Evolutionary conservation across 1,140 invertebrate genomes (phyloP), one percentile per base, ranked within the genome.

Genomic region (Heliconius nattereri): DNA sequence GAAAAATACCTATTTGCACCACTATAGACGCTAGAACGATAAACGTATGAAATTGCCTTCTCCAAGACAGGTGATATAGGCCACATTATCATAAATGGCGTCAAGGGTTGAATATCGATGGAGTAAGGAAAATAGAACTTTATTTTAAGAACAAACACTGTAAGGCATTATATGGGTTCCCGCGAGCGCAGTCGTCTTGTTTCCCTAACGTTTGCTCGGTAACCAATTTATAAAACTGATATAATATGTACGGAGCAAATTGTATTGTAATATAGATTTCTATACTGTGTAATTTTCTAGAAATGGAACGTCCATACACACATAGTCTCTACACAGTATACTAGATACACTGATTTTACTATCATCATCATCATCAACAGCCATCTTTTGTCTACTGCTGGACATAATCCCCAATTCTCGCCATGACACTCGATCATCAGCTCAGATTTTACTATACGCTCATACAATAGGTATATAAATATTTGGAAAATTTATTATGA

Each of bases 71-170:
- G 71, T 35, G 71, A 37, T 26, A 35, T 72, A 72, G 75, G 45
- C 29, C 23, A 78, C 54, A 73, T 79, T 79, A 79, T 40, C 78
- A 79, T 79, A 79, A 79, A 75, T 35, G 60, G 26, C 78, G 72
- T 66, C 78, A 60, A 52, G 78, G 78, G 78, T 74, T 70, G 78
- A 79, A 70, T 75, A 35, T 40, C 60, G 71, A 72, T 72, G 49
- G 76, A 60, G 57, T 45, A 76, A 73, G 45, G 75, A 73, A 66
- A 35, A 54, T 19, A 54, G 29, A 29, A 71, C 71, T 37, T 71
- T 72, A 54, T 60, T 78, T 73, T 78, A 73, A 60, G 52, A 73
- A 71, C 23, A 73, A 60, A 78, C 57, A 73, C 49, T 32, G 66
- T 54, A 78, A 49, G n/a, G 29, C 75, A 70, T 76, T 70, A 76